phyloP scores from a whole-genome alignment of 2,888 invertebrate species.

The Brassicogethes aeneus region DNA sequence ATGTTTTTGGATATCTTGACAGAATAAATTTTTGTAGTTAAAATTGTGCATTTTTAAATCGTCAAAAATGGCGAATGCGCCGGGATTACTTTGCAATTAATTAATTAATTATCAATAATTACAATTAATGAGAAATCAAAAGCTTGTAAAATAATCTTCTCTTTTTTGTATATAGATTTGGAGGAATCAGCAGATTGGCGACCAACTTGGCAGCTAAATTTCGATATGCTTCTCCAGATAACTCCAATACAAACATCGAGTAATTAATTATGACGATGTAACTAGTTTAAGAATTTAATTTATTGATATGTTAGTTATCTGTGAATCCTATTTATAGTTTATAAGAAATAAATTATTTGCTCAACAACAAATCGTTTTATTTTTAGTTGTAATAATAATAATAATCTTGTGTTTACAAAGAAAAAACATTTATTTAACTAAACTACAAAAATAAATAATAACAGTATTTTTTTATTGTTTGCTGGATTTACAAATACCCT shows the following conservation, averaged over 20 bases:
- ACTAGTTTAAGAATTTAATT: constrained; percentile 8
- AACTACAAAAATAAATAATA: background rate
- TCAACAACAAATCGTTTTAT: no score
- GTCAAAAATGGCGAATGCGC: no score
- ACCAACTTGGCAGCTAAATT: constrained; percentile 31
- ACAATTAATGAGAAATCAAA: no score
- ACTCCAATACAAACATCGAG: background rate
- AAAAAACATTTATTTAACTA: constrained; percentile 1
- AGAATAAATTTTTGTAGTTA: no score
- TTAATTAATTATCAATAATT: no score
- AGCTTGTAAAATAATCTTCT: no score
- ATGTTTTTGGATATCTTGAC: no score
- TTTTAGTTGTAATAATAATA: background rate
- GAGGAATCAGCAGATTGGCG: constrained; percentile 31
- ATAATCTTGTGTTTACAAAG: background rate
- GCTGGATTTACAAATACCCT: constrained; percentile 42
- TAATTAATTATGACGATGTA: constrained; percentile 3
- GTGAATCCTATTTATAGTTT: background rate
- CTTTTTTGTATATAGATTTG: constrained; percentile 34
- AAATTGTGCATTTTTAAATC: no score
- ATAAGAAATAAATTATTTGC: background rate
- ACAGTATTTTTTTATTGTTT: background rate
- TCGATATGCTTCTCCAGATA: constrained; percentile 9
- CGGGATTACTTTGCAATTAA: no score
- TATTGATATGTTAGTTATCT: no score